These are phyloP conservation scores for Drosophila mulleri DNA, from an alignment of 2,888 invertebrate species.

Conservation along the genomic window DNA sequence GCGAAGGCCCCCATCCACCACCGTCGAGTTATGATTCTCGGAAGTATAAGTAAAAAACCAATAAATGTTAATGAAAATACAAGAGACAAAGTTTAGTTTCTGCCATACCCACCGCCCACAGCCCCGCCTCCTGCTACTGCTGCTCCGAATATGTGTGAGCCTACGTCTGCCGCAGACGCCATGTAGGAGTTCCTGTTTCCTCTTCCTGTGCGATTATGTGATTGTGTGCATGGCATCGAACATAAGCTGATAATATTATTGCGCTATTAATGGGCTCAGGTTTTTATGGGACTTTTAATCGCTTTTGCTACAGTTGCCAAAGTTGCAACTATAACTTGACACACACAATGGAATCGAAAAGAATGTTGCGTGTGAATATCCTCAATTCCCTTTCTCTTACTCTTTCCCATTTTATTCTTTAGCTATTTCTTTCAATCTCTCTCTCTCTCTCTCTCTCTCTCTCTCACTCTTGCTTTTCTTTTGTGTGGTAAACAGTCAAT, in stretches of 20 bases:
- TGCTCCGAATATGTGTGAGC: slow-evolving; percentile 36
- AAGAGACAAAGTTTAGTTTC: slow-evolving; percentile 77
- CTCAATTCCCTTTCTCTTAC: background rate
- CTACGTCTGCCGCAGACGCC: slow-evolving; percentile 18
- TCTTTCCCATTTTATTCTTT: background rate
- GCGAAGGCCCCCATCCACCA: background rate
- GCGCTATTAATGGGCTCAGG: slow-evolving; percentile 79
- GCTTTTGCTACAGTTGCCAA: slow-evolving; percentile 79
- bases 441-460: background rate
- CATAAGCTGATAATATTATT: slow-evolving; percentile 81
- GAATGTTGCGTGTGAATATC: slow-evolving; percentile 57
- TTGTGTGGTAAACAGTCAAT: slow-evolving; percentile 58
- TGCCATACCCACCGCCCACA: background rate
- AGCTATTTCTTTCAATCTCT: background rate
- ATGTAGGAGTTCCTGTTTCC: slow-evolving; percentile 25
- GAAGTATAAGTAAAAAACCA: slow-evolving; percentile 76
- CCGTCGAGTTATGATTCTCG: slow-evolving; percentile 62
- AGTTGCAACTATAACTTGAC: slow-evolving; percentile 77
- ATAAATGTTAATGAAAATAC: slow-evolving; percentile 83
- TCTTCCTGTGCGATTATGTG: slow-evolving; percentile 26
- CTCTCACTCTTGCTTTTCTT: background rate
- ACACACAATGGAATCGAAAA: slow-evolving; percentile 39
- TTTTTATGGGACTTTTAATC: slow-evolving; percentile 82
- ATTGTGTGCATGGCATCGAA: slow-evolving; percentile 70
- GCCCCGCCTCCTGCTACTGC: background rate